A percentile compares a stretch with the other conserved stretches of the same genome.
These are phyloP conservation scores for Pteronotus mesoamericanus DNA, from an alignment of 2,797 vertebrate genomes.

Conservation along the genomic window DNA sequence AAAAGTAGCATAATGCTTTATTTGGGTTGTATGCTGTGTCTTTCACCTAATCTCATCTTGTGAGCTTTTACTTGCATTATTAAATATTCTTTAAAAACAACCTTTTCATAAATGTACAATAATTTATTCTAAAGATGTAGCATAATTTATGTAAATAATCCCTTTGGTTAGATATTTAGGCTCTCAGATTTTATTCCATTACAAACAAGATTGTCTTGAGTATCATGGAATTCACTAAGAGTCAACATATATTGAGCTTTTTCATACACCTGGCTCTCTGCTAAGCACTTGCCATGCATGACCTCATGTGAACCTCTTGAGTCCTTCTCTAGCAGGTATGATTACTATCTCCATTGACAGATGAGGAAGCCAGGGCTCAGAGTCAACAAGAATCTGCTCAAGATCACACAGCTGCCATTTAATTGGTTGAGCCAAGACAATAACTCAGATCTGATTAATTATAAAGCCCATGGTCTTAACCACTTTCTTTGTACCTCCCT, in stretches of 20 bases:
- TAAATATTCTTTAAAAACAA: conserved; percentile 19
- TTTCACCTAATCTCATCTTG: not conserved
- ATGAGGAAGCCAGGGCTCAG: not conserved
- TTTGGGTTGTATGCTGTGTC: not conserved
- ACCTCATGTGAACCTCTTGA: not conserved
- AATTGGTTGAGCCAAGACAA: not conserved
- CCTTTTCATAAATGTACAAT: not conserved
- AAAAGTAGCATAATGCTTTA: not conserved
- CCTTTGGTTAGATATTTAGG: not conserved
- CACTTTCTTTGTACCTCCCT: not conserved
- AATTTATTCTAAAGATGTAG: not conserved
- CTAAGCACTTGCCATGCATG: not conserved
- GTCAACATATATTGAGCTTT: not conserved
- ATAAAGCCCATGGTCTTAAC: not conserved
- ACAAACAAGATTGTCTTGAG: not conserved
- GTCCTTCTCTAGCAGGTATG: not conserved
- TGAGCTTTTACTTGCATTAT: conserved; percentile 10
- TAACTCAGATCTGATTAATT: not conserved
- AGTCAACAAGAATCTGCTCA: not conserved
- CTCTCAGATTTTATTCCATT: not conserved
- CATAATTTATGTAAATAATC: not conserved
- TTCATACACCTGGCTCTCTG: not conserved
- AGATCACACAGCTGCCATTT: not conserved
- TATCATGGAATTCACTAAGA: too few relatives aligned
- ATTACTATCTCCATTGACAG: not conserved